phyloP scores from a whole-genome alignment of 2,797 vertebrate species.

The Benthosema pterotum region DNA sequence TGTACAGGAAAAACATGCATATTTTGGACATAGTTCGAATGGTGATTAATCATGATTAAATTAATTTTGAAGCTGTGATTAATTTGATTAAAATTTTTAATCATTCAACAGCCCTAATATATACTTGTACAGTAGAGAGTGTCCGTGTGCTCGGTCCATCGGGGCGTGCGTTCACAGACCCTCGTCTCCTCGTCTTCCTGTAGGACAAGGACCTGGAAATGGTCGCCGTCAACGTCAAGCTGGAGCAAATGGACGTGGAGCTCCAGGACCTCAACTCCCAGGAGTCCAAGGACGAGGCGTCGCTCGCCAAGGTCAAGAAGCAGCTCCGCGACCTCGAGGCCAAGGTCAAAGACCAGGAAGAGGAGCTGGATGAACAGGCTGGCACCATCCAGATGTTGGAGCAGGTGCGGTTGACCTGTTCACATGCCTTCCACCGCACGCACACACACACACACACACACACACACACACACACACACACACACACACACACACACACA shows the following conservation, averaged over 20 bases:
- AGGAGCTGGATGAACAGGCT: slow-evolving; percentile 97
- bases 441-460: no score
- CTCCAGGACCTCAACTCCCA: slow-evolving; percentile 95
- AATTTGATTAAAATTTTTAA: no score
- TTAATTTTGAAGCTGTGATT: no score
- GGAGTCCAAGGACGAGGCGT: slow-evolving; percentile 96
- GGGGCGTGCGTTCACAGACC: not conserved
- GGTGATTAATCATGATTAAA: no score
- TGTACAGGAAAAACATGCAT: no score
- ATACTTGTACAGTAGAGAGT: not conserved
- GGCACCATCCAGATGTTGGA: slow-evolving; percentile 97
- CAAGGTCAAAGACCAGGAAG: slow-evolving; percentile 96
- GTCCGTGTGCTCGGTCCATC: slow-evolving; percentile 9
- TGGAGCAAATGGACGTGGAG: slow-evolving; percentile 90
- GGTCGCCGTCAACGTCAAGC: slow-evolving; percentile 85
- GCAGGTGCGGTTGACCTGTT: slow-evolving; percentile 81
- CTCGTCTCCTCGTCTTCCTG: not conserved
- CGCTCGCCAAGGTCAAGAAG: slow-evolving; percentile 93
- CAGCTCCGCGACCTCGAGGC: slow-evolving; percentile 94
- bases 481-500: no score
- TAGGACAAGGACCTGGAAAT: slow-evolving; percentile 95
- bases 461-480: no score
- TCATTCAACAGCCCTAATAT: no score
- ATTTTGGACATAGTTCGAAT: no score
- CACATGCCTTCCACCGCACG: no score